These are phyloP conservation scores for Halichoerus grypus DNA, from an alignment of 2,113 vertebrate genomes.

Conservation along the genomic window DNA sequence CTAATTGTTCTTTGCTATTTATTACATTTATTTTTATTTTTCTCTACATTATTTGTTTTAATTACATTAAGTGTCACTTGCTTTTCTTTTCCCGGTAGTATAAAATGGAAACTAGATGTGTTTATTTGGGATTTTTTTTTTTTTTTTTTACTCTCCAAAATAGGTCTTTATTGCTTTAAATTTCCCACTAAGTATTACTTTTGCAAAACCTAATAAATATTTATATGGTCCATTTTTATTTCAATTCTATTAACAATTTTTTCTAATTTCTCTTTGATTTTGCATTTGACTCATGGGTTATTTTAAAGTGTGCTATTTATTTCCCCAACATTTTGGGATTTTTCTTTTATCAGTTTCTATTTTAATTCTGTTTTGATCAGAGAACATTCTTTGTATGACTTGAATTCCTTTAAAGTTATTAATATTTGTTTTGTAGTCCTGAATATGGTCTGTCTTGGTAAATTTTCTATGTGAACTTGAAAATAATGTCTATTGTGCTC, in stretches of 20 bases:
- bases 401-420: not conserved
- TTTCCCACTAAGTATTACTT: not conserved
- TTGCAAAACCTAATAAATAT: not conserved
- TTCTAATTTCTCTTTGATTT: not conserved
- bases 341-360: not conserved
- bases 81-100: not conserved
- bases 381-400: not conserved
- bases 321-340: not conserved
- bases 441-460: not conserved
- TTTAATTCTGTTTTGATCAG: constrained; percentile 16
- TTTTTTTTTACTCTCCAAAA: not conserved
- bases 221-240: not conserved
- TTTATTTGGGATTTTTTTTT: not conserved
- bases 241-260: not conserved
- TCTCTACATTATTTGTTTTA: not conserved
- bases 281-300: not conserved
- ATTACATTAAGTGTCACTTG: not conserved
- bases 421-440: not conserved
- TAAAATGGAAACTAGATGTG: not conserved
- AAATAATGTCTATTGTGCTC: not conserved
- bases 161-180: not conserved
- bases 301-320: not conserved
- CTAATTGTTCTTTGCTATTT: not conserved
- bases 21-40: not conserved
- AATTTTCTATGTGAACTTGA: not conserved